A percentile compares a stretch with the other conserved stretches of the same genome.
Evolutionary conservation across 2,888 invertebrate species (phyloP).

Genomic region (Lissocephala sabroskyi): DNA sequence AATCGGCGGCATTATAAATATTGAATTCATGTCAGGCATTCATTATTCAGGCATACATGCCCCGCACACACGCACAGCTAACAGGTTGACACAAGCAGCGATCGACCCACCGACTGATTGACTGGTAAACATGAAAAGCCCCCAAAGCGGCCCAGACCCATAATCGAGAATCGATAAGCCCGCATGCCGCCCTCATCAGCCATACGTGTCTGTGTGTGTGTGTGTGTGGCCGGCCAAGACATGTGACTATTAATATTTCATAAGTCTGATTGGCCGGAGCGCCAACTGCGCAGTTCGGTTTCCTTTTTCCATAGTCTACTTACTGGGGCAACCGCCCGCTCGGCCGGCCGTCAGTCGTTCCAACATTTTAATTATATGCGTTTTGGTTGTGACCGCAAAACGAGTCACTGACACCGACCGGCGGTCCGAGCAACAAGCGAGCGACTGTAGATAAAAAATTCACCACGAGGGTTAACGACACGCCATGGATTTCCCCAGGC

Average conservation of each 20-base stretch:
- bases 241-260: constrained; percentile 44
- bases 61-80: constrained; percentile 44
- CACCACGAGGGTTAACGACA: too few species aligned
- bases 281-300: constrained; percentile 5
- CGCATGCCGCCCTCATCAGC: too few species aligned
- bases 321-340: not conserved
- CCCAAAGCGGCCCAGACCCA: constrained; percentile 26
- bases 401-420: not conserved
- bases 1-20: constrained; percentile 47
- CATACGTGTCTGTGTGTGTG: too few species aligned
- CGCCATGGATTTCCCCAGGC: too few species aligned
- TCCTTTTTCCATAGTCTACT: constrained; percentile 13
- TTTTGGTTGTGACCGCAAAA: not conserved
- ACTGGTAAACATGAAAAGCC: too few species aligned
- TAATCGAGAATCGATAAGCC: constrained; percentile 56
- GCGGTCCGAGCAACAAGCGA: not conserved
- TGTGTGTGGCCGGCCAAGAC: constrained; percentile 9
- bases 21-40: constrained; percentile 31
- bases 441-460: too few species aligned
- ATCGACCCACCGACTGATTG: not conserved
- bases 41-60: constrained; percentile 35
- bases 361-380: not conserved
- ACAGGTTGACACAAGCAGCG: constrained; percentile 42
- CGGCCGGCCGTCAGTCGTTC: too few species aligned
- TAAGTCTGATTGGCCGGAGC: constrained; percentile 9